These are phyloP conservation scores for Sander vitreus DNA, from an alignment of 2,113 vertebrate genomes.

Conservation along the genomic window DNA sequence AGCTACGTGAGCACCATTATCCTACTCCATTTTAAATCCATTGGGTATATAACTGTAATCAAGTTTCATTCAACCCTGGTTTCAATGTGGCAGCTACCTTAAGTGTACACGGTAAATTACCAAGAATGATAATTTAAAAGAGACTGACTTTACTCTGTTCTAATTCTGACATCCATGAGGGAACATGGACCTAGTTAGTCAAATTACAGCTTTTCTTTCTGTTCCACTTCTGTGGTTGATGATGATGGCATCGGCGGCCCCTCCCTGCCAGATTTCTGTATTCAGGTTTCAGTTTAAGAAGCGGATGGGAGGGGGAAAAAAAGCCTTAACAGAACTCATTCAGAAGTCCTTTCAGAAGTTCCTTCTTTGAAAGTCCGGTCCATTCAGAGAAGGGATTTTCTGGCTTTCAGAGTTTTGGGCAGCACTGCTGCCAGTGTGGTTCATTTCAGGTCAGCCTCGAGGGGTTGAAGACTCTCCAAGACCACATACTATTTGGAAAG, in stretches of 20 bases:
- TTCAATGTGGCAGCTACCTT: conserved; percentile 8
- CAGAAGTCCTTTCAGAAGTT: conserved; percentile 31
- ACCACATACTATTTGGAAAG: conserved; percentile 35
- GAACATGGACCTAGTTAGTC: conserved; percentile 38
- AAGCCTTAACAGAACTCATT: conserved; percentile 52
- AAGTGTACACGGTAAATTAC: conserved; percentile 15
- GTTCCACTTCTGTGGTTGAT: conserved; percentile 27
- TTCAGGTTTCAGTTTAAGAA: conserved; percentile 45
- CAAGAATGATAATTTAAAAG: conserved; percentile 34
- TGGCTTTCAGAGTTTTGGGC: conserved; percentile 29
- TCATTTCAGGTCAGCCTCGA: conserved; percentile 54
- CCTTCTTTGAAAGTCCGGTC: conserved; percentile 43
- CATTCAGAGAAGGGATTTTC: conserved; percentile 50
- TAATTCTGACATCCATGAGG: conserved; percentile 27
- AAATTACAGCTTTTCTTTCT: conserved; percentile 42
- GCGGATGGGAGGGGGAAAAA: conserved; percentile 1
- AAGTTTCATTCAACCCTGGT: background rate
- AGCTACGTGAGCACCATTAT: background rate
- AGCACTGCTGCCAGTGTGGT: conserved; percentile 31
- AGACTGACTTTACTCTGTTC: conserved; percentile 14
- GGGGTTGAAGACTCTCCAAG: conserved; percentile 30
- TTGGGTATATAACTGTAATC: conserved; percentile 7
- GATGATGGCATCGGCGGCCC: conserved; percentile 16
- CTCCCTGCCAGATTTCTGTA: conserved; percentile 19
- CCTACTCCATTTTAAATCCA: background rate